Evolutionary conservation across 2,797 vertebrate genomes (phyloP).

Genomic region (Percopsis omiscomaycus): DNA sequence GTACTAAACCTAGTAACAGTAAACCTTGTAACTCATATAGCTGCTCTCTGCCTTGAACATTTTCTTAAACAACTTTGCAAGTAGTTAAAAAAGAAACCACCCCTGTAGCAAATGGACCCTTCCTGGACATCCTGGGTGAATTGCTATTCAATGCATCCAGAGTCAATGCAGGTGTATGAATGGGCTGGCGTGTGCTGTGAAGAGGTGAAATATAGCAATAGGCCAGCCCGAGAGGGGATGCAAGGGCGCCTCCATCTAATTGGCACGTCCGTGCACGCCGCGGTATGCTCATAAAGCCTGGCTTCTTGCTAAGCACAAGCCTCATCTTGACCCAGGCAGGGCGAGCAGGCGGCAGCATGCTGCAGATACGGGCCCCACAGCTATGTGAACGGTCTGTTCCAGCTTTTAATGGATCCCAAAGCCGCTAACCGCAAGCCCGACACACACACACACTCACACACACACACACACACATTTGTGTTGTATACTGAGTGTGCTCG

Average conservation of each 20-base stretch:
- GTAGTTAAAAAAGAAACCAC: slow-evolving; percentile 3
- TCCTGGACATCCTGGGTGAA: neutral
- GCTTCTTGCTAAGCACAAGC: slow-evolving; percentile 45
- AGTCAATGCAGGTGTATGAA: slow-evolving; percentile 10
- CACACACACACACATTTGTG: slow-evolving; percentile 12
- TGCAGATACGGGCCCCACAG: slow-evolving; percentile 17
- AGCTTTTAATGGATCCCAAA: slow-evolving; percentile 20
- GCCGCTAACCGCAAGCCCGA: slow-evolving; percentile 22
- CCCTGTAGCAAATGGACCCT: neutral
- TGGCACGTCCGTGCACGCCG: slow-evolving; percentile 42
- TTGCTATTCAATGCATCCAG: neutral
- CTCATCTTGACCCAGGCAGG: slow-evolving; percentile 33
- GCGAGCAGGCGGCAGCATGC: slow-evolving; percentile 29
- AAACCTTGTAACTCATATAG: no score
- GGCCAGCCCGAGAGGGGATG: slow-evolving; percentile 16
- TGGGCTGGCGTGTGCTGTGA: slow-evolving; percentile 19
- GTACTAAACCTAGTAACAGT: no score
- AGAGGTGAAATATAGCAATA: slow-evolving; percentile 33
- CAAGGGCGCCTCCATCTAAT: slow-evolving; percentile 42
- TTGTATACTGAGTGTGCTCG: neutral
- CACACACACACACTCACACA: slow-evolving; percentile 5
- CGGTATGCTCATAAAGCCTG: slow-evolving; percentile 33
- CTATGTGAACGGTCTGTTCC: slow-evolving; percentile 21
- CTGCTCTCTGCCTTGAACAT: no score
- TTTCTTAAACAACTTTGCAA: neutral